Base-by-base conservation (phyloP, 2,113 vertebrate genomes). In the Odobenus rosmarus region DNA sequence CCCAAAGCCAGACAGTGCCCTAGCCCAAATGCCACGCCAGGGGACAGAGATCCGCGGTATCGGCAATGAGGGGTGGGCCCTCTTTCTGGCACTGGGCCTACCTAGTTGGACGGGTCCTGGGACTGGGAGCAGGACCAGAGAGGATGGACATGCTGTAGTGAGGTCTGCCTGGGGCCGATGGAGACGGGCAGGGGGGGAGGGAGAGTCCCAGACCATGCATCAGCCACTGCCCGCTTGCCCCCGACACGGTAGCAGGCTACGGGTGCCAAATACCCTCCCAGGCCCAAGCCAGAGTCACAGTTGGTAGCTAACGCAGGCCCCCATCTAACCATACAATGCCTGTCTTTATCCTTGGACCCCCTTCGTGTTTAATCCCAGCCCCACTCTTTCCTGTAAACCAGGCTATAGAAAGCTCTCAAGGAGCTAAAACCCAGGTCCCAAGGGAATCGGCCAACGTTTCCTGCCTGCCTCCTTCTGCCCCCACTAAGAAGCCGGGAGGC, bases 381-480 rank as follows among this genome's bases (percentile, higher is more conserved):
- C 36, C 19, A 18, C 71, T 77, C 61, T 59, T 95, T 86, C 96
- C 91, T 94, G 36, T 76, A 97, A 90, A 72, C 36, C 80, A 80
- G 81, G 69, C 62, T n/a, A 67, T 53, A 94, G 94, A 83, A 94
- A 87, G 93, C 88, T 94, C 96, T 59, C 2, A 23, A 85, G 82
- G 64, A 93, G 80, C 90, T 24, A 49, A 93, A 90, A 69, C 85
- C 57, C 76, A 71, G 90, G 19, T 84, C 93, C 88, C 55, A 6
- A 8, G 62, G 90, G 93, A 71, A 81, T 39, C 10, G 1, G 74
- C 53, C 80, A 92, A 10, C 31, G 76, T 96, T 93, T 98, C 85
- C 97, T 96, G 95, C 88, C 49, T 42, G 18, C 86, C 72, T 92
- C 90, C 59, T 95, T 26, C 94, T 91, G 76, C 49, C 93, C 97